phyloP scores from a whole-genome alignment of 2,888 invertebrate genomes.

The Agriopis leucophaearia region DNA sequence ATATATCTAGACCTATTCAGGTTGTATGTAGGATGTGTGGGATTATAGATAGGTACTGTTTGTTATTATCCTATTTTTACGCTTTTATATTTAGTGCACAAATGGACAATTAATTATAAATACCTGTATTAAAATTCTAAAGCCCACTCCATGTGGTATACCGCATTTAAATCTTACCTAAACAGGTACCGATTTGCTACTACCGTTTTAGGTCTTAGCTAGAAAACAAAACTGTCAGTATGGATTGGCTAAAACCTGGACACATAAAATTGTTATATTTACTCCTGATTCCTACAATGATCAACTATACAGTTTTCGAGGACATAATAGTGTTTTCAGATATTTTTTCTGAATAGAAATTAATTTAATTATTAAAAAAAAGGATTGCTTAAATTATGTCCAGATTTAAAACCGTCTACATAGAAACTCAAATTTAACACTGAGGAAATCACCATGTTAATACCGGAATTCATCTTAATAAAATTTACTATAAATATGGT shows the following conservation, averaged over 20 bases:
- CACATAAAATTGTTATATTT: slow-evolving; percentile 6
- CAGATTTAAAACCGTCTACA: slow-evolving; percentile 36
- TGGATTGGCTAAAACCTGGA: slow-evolving; percentile 37
- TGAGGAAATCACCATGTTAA: slow-evolving; percentile 46
- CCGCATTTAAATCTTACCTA: slow-evolving; percentile 47
- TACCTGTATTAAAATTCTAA: slow-evolving; percentile 69
- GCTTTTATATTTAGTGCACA: slow-evolving; percentile 64
- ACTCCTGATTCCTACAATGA: neutral
- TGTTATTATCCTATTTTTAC: slow-evolving; percentile 51
- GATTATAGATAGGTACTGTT: slow-evolving; percentile 60
- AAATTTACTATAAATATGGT: slow-evolving; percentile 5
- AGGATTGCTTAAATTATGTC: slow-evolving; percentile 14
- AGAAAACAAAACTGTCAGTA: slow-evolving; percentile 31
- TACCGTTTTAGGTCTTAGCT: slow-evolving; percentile 31
- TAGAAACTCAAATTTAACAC: slow-evolving; percentile 46
- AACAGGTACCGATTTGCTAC: slow-evolving; percentile 30
- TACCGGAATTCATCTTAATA: slow-evolving; percentile 1
- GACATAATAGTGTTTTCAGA: too few relatives aligned
- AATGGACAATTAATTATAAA: slow-evolving; percentile 67
- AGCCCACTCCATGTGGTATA: slow-evolving; percentile 47
- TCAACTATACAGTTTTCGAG: neutral
- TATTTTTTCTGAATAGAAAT: neutral
- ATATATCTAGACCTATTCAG: slow-evolving; percentile 81
- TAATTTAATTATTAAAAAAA: neutral
- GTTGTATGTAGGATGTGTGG: slow-evolving; percentile 72